Evolutionary conservation across 92 coral and sea anemone species (phyloP).

Genomic region (Metridium senile): DNA sequence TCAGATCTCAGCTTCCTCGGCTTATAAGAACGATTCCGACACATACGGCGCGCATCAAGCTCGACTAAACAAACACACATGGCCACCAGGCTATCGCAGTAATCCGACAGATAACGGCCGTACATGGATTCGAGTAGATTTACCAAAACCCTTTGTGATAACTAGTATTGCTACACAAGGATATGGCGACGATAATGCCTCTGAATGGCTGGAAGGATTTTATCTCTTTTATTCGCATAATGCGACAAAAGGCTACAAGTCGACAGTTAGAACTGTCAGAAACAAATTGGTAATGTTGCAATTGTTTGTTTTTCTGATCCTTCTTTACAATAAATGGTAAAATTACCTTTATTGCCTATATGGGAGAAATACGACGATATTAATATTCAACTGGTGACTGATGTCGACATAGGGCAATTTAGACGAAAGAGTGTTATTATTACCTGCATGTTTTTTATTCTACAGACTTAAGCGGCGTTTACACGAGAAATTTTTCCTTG

Average conservation of each 20-base stretch:
- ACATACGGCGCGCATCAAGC: conserved; percentile 50
- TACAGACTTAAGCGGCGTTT: no score
- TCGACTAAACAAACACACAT: conserved; percentile 32
- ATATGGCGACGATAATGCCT: conserved; percentile 33
- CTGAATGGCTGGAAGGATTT: conserved; percentile 53
- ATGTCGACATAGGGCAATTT: no score
- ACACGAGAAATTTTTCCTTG: no score
- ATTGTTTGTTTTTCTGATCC: neutral
- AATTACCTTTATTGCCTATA: neutral
- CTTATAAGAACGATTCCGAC: conserved; percentile 18
- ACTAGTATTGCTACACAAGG: conserved; percentile 68
- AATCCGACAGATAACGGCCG: neutral
- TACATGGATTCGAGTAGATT: conserved; percentile 40
- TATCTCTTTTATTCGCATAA: conserved; percentile 22
- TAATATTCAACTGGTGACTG: no score
- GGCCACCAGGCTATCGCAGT: conserved; percentile 46
- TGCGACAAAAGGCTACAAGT: neutral
- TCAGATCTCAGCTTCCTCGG: conserved; percentile 24
- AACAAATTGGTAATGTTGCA: neutral
- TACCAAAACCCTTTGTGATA: conserved; percentile 33
- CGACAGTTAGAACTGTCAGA: neutral
- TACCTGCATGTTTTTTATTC: no score
- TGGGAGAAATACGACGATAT: no score
- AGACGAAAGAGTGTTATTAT: no score
- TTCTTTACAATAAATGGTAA: neutral